phyloP scores from a whole-genome alignment of 2,113 vertebrate species.

The Eolophus roseicapilla region DNA sequence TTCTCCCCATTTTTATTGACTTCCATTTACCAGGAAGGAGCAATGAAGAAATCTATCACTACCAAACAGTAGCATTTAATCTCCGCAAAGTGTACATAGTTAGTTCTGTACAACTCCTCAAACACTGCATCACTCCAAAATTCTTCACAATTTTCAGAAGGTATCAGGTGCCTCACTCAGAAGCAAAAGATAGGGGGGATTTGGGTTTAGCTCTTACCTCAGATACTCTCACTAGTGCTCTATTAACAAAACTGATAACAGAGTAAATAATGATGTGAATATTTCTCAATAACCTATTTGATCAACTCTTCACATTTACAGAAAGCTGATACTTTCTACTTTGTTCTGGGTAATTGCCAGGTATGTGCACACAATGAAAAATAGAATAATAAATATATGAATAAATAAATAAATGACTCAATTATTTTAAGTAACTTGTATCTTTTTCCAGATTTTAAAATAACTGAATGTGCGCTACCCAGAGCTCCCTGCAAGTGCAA shows the following conservation, averaged over 20 bases:
- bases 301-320: not conserved
- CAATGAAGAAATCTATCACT: not conserved
- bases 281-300: not conserved
- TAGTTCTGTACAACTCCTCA: not conserved
- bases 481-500: not conserved
- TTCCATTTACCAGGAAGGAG: not conserved
- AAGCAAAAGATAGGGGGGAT: not conserved
- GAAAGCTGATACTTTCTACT: slow-evolving; percentile 16
- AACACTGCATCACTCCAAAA: not conserved
- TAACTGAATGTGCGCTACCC: not conserved
- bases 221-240: not conserved
- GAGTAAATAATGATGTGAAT: not conserved
- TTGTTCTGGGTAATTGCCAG: slow-evolving; percentile 33
- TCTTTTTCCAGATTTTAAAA: not conserved
- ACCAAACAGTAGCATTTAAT: not conserved
- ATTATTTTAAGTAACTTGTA: not conserved
- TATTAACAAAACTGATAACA: not conserved
- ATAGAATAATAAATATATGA: not conserved
- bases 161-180: not conserved
- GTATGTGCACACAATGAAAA: not conserved
- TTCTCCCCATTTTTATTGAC: not conserved
- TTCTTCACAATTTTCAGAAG: not conserved
- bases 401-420: not conserved
- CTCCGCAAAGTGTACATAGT: not conserved
- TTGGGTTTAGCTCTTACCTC: not conserved